Percentiles rank a stretch among this genome's conserved stretches.
Conservation (phyloP, 2,113 vertebrate species). For the Ptychochromis oligacanthus region DNA sequence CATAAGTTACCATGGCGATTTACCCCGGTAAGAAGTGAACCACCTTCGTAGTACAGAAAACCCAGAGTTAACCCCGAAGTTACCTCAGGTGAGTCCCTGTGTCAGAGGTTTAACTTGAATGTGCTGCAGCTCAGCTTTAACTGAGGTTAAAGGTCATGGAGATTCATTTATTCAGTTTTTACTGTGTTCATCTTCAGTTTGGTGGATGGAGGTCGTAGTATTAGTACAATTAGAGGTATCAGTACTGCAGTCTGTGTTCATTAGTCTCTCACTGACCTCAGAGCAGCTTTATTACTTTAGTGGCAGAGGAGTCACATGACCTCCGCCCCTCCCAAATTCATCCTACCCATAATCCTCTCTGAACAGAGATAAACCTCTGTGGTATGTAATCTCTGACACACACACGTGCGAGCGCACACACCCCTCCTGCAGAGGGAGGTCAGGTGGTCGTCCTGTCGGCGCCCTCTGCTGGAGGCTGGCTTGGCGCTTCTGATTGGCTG, state of each 20-base stretch:
- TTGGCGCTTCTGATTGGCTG: neutral
- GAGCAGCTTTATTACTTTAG: neutral
- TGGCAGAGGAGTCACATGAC: conserved; percentile 2
- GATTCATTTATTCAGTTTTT: neutral
- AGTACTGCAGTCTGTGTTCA: neutral
- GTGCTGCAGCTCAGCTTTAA: neutral
- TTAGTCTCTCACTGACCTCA: neutral
- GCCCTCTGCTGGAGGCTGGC: too few species aligned
- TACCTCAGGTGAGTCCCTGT: too few species aligned
- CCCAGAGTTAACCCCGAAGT: too few species aligned
- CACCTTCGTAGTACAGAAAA: too few species aligned
- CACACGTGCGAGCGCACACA: too few species aligned
- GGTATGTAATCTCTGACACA: neutral
- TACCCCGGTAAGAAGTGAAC: too few species aligned
- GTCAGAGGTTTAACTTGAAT: too few species aligned
- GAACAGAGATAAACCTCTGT: neutral
- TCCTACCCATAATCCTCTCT: conserved; percentile 5
- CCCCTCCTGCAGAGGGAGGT: neutral
- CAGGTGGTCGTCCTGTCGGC: neutral
- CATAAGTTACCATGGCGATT: too few species aligned
- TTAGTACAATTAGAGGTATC: neutral
- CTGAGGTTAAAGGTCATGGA: neutral
- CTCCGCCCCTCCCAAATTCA: neutral
- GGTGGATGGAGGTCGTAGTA: neutral
- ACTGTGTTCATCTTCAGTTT: neutral